Conservation (phyloP, 2,888 invertebrate genomes). For the Melikaiella ostensackeni region DNA sequence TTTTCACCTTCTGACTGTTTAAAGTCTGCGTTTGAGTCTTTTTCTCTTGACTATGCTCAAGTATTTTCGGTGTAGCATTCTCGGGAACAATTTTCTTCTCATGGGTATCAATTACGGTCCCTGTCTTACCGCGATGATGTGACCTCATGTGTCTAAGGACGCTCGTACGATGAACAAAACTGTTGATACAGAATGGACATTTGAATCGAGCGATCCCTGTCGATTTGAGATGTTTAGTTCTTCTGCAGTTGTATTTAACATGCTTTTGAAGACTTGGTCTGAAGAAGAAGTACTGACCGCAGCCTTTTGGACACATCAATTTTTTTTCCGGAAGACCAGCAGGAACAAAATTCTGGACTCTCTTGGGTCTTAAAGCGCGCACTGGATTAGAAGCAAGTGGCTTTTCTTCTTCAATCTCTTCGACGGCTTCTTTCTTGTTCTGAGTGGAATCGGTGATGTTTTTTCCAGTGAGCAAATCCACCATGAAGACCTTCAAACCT, state of each 20-base stretch:
- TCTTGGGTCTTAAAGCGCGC: neutral
- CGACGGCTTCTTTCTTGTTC: conserved; percentile 15
- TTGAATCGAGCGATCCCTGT: conserved; percentile 61
- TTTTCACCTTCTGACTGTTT: neutral
- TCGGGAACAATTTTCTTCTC: conserved; percentile 10
- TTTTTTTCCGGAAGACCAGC: conserved; percentile 1
- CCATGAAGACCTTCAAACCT: conserved; percentile 57
- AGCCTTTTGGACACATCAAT: conserved; percentile 11
- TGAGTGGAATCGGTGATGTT: conserved; percentile 21
- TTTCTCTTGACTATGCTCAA: neutral
- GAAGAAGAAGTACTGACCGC: conserved; percentile 27
- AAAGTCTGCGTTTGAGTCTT: neutral
- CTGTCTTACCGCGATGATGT: neutral
- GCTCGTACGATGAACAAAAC: conserved; percentile 47
- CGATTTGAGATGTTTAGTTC: neutral
- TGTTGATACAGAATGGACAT: conserved; percentile 72
- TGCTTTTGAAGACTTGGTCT: conserved; percentile 11
- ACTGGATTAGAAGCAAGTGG: neutral
- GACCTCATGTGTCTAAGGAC: neutral
- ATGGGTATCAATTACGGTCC: conserved; percentile 11
- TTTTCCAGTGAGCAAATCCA: conserved; percentile 43
- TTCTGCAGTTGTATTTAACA: neutral
- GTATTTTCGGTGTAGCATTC: neutral
- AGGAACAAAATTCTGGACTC: neutral
- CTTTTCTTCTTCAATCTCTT: conserved; percentile 2